These are phyloP conservation scores for Halisarca cf. caerulea DNA, from an alignment of 37 sponge, comb jelly and placozoan genomes.

Conservation along the genomic window DNA sequence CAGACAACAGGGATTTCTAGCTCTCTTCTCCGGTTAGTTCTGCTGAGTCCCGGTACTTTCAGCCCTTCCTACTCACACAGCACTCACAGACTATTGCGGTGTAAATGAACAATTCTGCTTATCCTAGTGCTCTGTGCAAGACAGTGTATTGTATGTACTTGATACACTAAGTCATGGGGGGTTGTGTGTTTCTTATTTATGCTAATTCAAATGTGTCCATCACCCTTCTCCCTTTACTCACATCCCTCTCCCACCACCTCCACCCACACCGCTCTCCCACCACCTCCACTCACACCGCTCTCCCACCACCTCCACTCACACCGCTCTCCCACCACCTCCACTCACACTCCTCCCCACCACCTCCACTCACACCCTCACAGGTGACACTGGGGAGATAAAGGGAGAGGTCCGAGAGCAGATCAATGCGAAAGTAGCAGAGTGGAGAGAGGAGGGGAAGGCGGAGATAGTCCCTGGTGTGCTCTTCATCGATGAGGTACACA, in stretches of 20 bases:
- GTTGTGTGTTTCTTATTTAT: background rate
- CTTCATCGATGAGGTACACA: conserved; percentile 99
- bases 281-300: background rate
- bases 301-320: background rate
- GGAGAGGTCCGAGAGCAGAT: conserved; percentile 97
- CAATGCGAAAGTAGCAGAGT: conserved; percentile 95
- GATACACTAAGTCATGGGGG: no score
- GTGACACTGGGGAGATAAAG: conserved; percentile 97
- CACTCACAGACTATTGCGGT: no score
- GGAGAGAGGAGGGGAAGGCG: conserved; percentile 99
- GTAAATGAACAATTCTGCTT: no score
- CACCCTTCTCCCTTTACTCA: no score
- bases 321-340: background rate
- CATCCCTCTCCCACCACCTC: background rate
- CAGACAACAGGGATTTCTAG: conserved; percentile 94
- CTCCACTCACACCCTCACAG: no score
- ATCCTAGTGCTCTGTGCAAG: no score
- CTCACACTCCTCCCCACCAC: background rate
- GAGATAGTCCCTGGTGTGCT: conserved; percentile 98
- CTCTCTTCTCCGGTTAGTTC: conserved; percentile 87
- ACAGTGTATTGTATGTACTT: no score
- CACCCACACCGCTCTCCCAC: background rate
- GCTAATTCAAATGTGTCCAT: background rate
- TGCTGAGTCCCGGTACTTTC: no score
- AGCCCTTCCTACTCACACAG: no score